Conservation (phyloP, 2,113 vertebrate species). For the Sinocyclocheilus maitianheensis region DNA sequence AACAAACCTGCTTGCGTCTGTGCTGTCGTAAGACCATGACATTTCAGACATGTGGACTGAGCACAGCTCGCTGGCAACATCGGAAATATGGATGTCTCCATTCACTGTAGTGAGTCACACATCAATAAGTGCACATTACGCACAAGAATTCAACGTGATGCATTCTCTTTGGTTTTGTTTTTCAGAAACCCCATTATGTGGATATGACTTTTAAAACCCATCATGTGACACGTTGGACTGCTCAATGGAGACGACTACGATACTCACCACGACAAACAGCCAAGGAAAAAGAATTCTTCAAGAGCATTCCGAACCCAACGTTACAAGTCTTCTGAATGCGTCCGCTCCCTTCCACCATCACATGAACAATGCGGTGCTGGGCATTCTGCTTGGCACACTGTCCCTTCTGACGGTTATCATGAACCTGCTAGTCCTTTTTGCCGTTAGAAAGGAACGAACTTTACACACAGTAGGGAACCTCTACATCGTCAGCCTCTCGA, state of each 20-base stretch:
- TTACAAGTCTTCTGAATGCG: conserved; percentile 56
- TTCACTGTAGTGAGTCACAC: neutral
- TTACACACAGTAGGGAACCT: conserved; percentile 93
- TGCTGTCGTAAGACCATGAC: neutral
- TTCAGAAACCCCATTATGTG: conserved; percentile 55
- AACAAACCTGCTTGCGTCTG: neutral
- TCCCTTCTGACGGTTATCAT: conserved; percentile 86
- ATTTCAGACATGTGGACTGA: neutral
- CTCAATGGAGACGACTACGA: conserved; percentile 62
- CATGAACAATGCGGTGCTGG: conserved; percentile 72
- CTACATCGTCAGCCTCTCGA: conserved; percentile 91
- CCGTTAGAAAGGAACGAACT: conserved; percentile 85
- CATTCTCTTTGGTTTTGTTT: conserved; percentile 40
- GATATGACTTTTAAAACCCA: conserved; percentile 37
- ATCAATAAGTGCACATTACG: neutral
- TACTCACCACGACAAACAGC: conserved; percentile 43
- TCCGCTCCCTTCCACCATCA: conserved; percentile 60
- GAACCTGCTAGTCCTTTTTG: conserved; percentile 90
- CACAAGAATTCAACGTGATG: neutral
- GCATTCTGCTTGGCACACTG: conserved; percentile 80
- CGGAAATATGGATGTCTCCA: neutral
- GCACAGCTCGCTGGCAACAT: no score
- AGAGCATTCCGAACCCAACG: conserved; percentile 67
- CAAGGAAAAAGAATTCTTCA: conserved; percentile 42
- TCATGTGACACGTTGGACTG: conserved; percentile 61